Evolutionary conservation across 2,113 vertebrate species (phyloP).

Genomic region (Scomber japonicus): DNA sequence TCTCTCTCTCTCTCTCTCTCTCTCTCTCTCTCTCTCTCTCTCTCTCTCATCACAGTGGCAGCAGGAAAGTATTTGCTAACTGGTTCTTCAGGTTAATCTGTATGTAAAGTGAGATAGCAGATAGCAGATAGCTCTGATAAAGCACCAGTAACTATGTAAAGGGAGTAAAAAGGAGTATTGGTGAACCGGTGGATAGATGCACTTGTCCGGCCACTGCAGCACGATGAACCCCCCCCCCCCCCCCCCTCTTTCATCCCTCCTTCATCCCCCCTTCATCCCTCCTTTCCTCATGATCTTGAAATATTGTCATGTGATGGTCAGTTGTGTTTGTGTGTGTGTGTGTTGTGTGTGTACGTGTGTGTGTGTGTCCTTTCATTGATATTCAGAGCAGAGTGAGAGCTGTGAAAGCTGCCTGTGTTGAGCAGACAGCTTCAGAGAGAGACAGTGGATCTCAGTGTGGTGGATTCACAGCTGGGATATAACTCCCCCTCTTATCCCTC

Average conservation of each 20-base stretch:
- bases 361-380: constrained; percentile 59
- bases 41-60: constrained; percentile 2
- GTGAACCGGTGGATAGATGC: not conserved
- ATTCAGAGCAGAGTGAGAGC: constrained; percentile 58
- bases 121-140: not conserved
- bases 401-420: constrained; percentile 70
- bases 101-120: not conserved
- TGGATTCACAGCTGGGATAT: constrained; percentile 62
- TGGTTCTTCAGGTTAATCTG: constrained; percentile 77
- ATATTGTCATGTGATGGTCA: constrained; percentile 46
- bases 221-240: too few relatives aligned
- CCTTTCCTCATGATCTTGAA: not conserved
- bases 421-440: constrained; percentile 10
- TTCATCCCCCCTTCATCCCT: too few relatives aligned
- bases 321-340: not conserved
- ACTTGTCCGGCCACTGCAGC: constrained; percentile 1
- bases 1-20: too few relatives aligned
- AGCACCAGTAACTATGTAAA: not conserved
- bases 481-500: not conserved
- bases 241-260: too few relatives aligned
- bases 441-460: constrained; percentile 75
- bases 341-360: not conserved
- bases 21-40: too few relatives aligned
- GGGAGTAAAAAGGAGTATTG: too few relatives aligned
- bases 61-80: constrained; percentile 41